Evolutionary conservation across 2,888 invertebrate species (phyloP), one percentile per base, ranked within the genome.

Genomic region (Galerucella pusilla): DNA sequence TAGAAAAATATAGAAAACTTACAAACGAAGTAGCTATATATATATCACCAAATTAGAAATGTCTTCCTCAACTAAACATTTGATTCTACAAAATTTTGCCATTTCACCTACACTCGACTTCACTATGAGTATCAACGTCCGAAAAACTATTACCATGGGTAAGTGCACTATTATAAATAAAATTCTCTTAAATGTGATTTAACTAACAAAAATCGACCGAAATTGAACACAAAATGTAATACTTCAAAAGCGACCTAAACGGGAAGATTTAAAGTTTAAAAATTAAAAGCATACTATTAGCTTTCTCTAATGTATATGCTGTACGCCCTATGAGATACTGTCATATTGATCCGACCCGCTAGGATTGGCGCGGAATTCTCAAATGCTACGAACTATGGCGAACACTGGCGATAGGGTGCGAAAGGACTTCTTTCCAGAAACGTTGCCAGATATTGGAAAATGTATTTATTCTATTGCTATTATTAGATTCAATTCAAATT

Each of bases 341-440:
- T 84, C 85, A 85, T 86, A 86, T 86, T 86, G 86, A 86, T 86
- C 86, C 83, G 80, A 79, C 82, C 81, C 80, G 81, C 84, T 84
- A 80, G 85, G 86, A 83, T 85, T 85, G 84, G 85, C 85, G 85
- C 85, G 86, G 84, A 85, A 85, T 82, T 83, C 84, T 86, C 84
- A 85, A 85, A 78, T 73, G 77, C 79, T 67, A 73, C 79, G 81
- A 76, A 76, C n/a, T 76, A 68, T 69, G 67, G 73, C 82, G 80
- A 77, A 72, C 69, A 71, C 71, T 73, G 25, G 66, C 77, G 76
- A 68, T 45, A 63, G 49, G 45, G n/a, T 25, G 45, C 76, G 76
- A 76, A 67, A 20, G 64, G 68, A 74, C 71, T 75, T 78, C 63
- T 45, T 54, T 61, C 49, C 64, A 70, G 45, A 65, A 54, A 57